Evolutionary conservation across 2,797 vertebrate species (phyloP), one percentile per base, ranked within the genome.

Genomic region (Enteromius paludinosus): DNA sequence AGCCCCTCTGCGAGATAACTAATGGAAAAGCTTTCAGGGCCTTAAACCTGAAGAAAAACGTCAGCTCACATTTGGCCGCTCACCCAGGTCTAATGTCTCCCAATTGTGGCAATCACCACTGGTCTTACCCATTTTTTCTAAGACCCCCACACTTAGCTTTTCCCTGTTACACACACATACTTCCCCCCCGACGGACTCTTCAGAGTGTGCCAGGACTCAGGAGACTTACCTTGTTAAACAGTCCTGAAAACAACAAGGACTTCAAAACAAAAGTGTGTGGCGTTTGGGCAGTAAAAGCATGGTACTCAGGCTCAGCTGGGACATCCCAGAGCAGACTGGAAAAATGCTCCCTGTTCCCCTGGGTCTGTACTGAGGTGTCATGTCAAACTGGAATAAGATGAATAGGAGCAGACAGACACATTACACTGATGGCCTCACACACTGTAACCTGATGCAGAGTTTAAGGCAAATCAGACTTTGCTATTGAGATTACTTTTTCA

Each of bases 21-120:
- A 98, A 97, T 98, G 97, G 97, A 99, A 88, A 98, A 96, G 97
- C 97, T 99, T 99, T 98, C 96, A 98, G 91, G 92, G 89, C 90
- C 59, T 82, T 65, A 83, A 64, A 90, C 93, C 92, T 91, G 89
- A 87, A 92, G 91, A 92, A 95, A 89, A 89, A 93, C 87, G 95
- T 96, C 95, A 87, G 90, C 92, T 96, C 93, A 94, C 92, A 94
- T 97, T 95, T 96, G 93, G 91, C 92, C 94, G 94, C 93, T 93
- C 88, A 90, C 90, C 92, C 91, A 90, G 92, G 94, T 95, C 93
- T 95, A 91, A 89, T 95, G 95, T 89, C 93, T 93, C 92, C 95
- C 92, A 94, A 93, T 92, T 95, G 93, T 93, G 90, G 91, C 89
- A 93, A 90, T 86, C 89, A 92, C 91, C 90, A 87, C 86, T 90